phyloP scores from a whole-genome alignment of 2,888 invertebrate species.

The Sphinx pinastri region DNA sequence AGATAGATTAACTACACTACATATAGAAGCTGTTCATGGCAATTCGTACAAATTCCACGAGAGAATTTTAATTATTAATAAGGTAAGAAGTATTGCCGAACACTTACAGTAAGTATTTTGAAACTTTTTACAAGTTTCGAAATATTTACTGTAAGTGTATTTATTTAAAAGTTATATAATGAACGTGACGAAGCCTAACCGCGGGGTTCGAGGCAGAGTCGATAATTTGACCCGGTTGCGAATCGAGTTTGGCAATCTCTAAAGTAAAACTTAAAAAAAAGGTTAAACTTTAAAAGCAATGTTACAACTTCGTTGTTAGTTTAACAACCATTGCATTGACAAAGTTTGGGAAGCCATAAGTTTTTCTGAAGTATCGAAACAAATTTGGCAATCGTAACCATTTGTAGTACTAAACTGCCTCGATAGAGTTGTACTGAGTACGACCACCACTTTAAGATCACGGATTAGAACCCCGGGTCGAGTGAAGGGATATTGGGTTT shows the following conservation, averaged over 20 bases:
- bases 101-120: background rate
- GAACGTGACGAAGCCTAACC: background rate
- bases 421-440: too few species aligned
- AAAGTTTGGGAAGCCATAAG: background rate
- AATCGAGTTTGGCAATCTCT: too few species aligned
- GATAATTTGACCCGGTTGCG: too few species aligned
- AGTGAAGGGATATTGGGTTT: too few species aligned
- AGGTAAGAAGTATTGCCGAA: background rate
- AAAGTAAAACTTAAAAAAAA: background rate
- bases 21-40: too few species aligned
- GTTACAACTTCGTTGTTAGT: background rate
- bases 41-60: too few species aligned
- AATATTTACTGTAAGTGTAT: too few species aligned
- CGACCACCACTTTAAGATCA: too few species aligned
- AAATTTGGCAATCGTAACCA: background rate
- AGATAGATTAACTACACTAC: too few species aligned
- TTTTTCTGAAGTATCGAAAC: background rate
- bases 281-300: too few species aligned
- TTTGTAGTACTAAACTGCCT: background rate
- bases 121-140: background rate
- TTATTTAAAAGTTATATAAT: background rate
- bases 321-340: background rate
- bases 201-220: background rate
- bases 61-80: too few species aligned
- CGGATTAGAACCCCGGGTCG: too few species aligned